These are phyloP conservation scores for Arrhopalites spinosus DNA, from an alignment of 2,888 invertebrate genomes.

Conservation along the genomic window DNA sequence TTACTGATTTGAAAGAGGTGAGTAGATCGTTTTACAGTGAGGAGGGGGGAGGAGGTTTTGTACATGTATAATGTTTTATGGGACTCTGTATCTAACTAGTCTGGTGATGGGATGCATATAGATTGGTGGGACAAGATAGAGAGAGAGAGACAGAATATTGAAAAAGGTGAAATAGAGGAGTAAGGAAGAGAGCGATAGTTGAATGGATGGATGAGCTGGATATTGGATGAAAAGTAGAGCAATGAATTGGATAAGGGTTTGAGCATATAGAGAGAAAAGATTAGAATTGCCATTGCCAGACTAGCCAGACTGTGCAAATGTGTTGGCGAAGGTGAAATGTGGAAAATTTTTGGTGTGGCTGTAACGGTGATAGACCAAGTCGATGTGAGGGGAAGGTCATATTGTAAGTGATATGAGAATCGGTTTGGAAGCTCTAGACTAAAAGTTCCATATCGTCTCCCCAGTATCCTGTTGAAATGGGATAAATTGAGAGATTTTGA, in stretches of 20 bases:
- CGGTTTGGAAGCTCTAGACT: not conserved
- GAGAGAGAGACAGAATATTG: not conserved
- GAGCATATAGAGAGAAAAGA: not conserved
- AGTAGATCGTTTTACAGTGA: not conserved
- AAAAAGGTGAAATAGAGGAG: not conserved
- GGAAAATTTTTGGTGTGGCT: slow-evolving; percentile 1
- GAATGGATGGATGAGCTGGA: not conserved
- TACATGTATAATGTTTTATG: no score
- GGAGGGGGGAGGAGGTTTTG: not conserved
- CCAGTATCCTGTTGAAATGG: slow-evolving; percentile 16
- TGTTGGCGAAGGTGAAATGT: slow-evolving; percentile 15
- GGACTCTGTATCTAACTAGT: no score
- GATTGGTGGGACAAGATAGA: not conserved
- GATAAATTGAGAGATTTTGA: slow-evolving; percentile 29
- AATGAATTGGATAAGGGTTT: not conserved
- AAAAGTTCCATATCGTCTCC: slow-evolving; percentile 14
- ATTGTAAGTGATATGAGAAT: slow-evolving; percentile 20
- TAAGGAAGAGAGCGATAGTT: not conserved
- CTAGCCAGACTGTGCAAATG: not conserved
- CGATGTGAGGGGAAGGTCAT: slow-evolving; percentile 25
- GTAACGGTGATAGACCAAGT: slow-evolving; percentile 3
- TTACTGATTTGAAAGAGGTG: not conserved
- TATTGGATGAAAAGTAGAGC: not conserved
- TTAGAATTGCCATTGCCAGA: not conserved
- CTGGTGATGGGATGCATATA: no score